Evolutionary conservation across 2,888 invertebrate genomes (phyloP), one percentile per base, ranked within the genome.

Genomic region (Phymatocera aterrima): DNA sequence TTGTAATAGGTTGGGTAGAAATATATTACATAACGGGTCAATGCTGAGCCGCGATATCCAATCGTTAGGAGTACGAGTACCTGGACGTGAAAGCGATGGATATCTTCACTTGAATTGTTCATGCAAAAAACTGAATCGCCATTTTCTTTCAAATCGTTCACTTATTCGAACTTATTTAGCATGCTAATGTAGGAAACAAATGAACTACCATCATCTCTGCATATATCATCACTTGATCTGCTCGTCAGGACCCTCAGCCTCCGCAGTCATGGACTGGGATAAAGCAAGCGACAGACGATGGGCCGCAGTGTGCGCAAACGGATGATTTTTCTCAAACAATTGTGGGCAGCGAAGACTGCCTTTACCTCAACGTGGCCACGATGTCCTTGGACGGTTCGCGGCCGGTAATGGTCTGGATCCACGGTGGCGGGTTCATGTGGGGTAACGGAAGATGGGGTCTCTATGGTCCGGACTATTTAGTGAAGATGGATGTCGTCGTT

Each of bases 331-430:
- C 87, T 48, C 83, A 88, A 12, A 89, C 90, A 80, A 86, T 87
- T 68, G 87, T 91, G 8, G 93, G 93, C 40, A 87, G 89, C 1
- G 93, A 93, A 85, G 92, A 93, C 84, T 93, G 93, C 80, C 83
- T 93, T 2, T 91, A 92, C 83, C 82, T 93, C n/a, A 93, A 93
- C 86, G 91, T 93, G 10, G 61, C 77, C 28, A 77, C 77, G 2
- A 40, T 40, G 15, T 77, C 77, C 61, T 93, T 77, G 40, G 12
- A 60, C n/a, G 61, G 28, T 6, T 46, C 77, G 15, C 48, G 72
- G 12, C 95, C 96, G 0, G n/a, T 64, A 0, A 24, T 31, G 2
- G 60, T 4, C 12, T 78, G 78, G 78, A 78, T 78, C 21, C 82
- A 82, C 24, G 82, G 83, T 15, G 83, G 77, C 37, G 61, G 60